These are phyloP conservation scores for Zaprionus africanus DNA, from an alignment of 1,140 invertebrate genomes.

Conservation along the genomic window DNA sequence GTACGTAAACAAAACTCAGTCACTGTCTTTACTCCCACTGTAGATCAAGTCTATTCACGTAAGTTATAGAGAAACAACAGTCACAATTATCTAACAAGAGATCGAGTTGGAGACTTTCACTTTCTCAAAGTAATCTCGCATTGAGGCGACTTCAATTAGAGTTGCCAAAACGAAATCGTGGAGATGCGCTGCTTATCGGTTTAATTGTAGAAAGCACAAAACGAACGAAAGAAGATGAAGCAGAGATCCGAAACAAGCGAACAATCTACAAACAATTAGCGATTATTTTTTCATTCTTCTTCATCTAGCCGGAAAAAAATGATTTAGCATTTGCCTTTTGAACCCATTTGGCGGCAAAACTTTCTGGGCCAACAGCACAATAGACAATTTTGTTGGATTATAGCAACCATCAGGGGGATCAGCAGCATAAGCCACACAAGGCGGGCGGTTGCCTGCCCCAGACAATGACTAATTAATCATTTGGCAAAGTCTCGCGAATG, in stretches of 20 bases:
- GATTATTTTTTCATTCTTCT: constrained; percentile 24
- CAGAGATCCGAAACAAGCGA: constrained; percentile 1
- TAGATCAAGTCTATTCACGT: constrained; percentile 10
- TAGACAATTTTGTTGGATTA: constrained; percentile 78
- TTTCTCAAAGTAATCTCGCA: constrained; percentile 19
- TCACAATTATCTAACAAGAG: constrained; percentile 32
- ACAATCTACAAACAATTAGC: constrained; percentile 78
- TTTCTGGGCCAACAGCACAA: constrained; percentile 48
- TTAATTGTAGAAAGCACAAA: constrained; percentile 71
- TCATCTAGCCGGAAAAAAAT: constrained; percentile 51
- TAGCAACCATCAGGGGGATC: constrained; percentile 69
- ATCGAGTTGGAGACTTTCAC: constrained; percentile 46
- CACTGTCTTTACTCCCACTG: background rate
- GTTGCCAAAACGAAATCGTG: constrained; percentile 31
- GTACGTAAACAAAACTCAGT: constrained; percentile 22
- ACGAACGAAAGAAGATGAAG: background rate
- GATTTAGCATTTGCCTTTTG: constrained; percentile 68
- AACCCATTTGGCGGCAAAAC: constrained; percentile 39
- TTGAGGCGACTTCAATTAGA: constrained; percentile 29
- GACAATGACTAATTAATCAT: constrained; percentile 74
- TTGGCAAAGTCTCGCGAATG: constrained; percentile 37
- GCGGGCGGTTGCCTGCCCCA: background rate
- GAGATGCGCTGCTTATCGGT: constrained; percentile 56
- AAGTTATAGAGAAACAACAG: constrained; percentile 19
- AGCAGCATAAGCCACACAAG: constrained; percentile 50